phyloP scores from a whole-genome alignment of 2,797 vertebrate genomes.

The Pteronotus mesoamericanus region DNA sequence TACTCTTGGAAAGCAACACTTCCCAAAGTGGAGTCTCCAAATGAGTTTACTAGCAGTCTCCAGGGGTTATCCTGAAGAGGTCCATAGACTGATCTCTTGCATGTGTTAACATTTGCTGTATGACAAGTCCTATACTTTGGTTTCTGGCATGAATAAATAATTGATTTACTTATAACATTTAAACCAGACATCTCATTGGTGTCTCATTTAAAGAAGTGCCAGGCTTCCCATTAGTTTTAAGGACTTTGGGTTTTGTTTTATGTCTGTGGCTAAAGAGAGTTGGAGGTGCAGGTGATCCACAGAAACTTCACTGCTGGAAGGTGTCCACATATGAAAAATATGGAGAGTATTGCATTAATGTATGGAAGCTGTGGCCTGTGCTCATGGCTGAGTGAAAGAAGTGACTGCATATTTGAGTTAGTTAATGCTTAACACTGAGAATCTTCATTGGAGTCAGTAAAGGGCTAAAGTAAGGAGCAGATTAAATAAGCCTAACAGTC shows the following conservation, averaged over 20 bases:
- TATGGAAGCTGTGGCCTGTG: background rate
- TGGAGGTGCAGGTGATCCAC: conserved; percentile 30
- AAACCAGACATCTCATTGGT: conserved; percentile 58
- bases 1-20: background rate
- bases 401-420: conserved; percentile 27
- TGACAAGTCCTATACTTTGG: conserved; percentile 40
- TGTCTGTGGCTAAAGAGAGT: conserved; percentile 33
- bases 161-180: conserved; percentile 60
- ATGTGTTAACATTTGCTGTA: conserved; percentile 36
- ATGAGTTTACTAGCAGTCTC: background rate
- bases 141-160: conserved; percentile 49
- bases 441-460: conserved; percentile 34
- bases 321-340: conserved; percentile 33
- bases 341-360: conserved; percentile 13
- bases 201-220: conserved; percentile 49
- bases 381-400: background rate
- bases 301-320: conserved; percentile 31
- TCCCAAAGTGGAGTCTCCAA: background rate
- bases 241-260: conserved; percentile 23
- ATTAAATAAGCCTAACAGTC: conserved; percentile 19
- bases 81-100: conserved; percentile 9
- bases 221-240: conserved; percentile 45
- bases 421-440: conserved; percentile 36
- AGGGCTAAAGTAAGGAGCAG: background rate
- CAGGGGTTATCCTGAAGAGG: conserved; percentile 1